Evolutionary conservation across 1,140 invertebrate genomes (phyloP), one percentile per base, ranked within the genome.

Genomic region (Leucophenga varia): DNA sequence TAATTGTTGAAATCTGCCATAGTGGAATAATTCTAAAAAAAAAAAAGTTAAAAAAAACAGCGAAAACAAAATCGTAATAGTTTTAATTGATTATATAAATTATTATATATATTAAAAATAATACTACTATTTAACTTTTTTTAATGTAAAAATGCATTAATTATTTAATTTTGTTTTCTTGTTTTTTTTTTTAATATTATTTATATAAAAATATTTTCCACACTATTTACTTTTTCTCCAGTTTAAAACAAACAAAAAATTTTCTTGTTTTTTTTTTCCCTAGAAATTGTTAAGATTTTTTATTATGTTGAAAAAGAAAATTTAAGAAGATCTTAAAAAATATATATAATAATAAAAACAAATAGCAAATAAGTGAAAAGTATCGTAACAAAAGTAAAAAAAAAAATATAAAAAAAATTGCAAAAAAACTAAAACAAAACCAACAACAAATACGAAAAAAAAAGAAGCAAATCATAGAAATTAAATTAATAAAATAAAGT

Each of bases 401-500:
- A 40, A 60, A 60, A 59, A 60, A 55, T 45, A 48, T 52, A 69
- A 69, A 69, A 59, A 53, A 47, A 59, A 59, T 59, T 39, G 28
- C 22, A 37, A 49, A 52, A 55, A 45, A 52, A 58, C 55, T 48
- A 43, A 47, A 47, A 41, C 12, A 52, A 53, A 63, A 55, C 43
- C 44, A 51, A 43, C 53, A 57, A 50, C 35, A 57, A 48, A 54
- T 53, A 59, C 9, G 45, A 47, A 64, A 59, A 52, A 52, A 57
- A 54, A 65, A 59, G 54, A 49, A 43, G 55, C 49, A 68, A 57
- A 54, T 63, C 57, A 63, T 67, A 64, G 50, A 68, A 57, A 67
- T 61, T 18, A 28, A 25, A 69, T 54, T 69, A 70, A 69, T 70
- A 69, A 56, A 63, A 63, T 59, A 65, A 70, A 65, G 49, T 61